phyloP scores from a whole-genome alignment of 1,140 invertebrate species.

The Lordiphosa mommai region DNA sequence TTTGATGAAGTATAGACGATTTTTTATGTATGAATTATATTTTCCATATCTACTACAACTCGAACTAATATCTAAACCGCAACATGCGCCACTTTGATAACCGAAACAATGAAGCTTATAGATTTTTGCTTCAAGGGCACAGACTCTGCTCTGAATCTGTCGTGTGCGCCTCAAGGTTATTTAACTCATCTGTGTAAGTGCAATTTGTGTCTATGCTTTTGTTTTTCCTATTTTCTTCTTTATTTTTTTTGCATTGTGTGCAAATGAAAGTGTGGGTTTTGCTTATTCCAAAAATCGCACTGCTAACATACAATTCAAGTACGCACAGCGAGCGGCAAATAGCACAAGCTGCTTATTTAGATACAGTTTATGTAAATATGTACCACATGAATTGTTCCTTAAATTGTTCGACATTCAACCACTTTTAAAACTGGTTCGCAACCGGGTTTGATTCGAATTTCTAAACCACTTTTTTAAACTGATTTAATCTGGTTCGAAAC shows the following conservation, averaged over 20 bases:
- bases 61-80: too few relatives aligned
- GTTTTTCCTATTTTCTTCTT: not conserved
- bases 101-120: too few relatives aligned
- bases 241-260: not conserved
- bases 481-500: too few relatives aligned
- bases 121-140: too few relatives aligned
- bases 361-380: not conserved
- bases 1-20: too few relatives aligned
- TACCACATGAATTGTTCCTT: not conserved
- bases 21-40: too few relatives aligned
- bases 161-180: not conserved
- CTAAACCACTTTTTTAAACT: too few relatives aligned
- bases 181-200: constrained; percentile 3
- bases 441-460: too few relatives aligned
- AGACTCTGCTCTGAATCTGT: not conserved
- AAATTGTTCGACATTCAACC: too few relatives aligned
- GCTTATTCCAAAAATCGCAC: not conserved
- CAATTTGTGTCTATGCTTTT: not conserved
- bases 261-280: not conserved
- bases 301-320: not conserved
- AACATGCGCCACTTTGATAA: too few relatives aligned
- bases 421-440: too few relatives aligned
- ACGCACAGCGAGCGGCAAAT: constrained; percentile 1
- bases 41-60: too few relatives aligned
- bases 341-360: not conserved